These are phyloP conservation scores for Emydocephalus ijimae DNA, from an alignment of 2,113 vertebrate genomes.

Conservation along the genomic window DNA sequence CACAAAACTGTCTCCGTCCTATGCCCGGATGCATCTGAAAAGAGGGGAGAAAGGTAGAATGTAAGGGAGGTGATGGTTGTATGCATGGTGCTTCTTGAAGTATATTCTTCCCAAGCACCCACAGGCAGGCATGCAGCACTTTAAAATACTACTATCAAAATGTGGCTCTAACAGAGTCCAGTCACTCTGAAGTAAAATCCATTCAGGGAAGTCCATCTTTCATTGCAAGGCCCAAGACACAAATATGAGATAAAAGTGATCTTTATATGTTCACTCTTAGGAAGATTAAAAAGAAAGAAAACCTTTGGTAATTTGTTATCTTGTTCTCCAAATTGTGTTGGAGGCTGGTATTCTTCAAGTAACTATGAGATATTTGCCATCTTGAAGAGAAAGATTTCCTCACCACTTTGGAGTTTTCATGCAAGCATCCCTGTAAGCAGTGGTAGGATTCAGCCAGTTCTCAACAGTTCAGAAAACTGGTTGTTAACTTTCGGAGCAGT, in stretches of 20 bases:
- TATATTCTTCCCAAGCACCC: not conserved
- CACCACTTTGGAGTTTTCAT: not conserved
- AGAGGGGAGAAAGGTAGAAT: slow-evolving; percentile 5
- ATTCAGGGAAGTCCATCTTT: not conserved
- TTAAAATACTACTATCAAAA: slow-evolving; percentile 36
- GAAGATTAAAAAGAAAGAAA: not conserved
- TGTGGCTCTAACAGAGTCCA: not conserved
- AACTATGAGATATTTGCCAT: not conserved
- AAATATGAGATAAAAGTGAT: not conserved
- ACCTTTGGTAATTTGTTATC: slow-evolving; percentile 13
- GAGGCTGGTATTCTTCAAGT: not conserved
- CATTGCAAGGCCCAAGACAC: not conserved
- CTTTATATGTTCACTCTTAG: not conserved
- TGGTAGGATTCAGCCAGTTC: no score
- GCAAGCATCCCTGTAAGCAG: not conserved
- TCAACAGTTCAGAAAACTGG: no score
- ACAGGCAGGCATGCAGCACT: not conserved
- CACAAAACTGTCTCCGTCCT: not conserved
- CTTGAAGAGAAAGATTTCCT: not conserved
- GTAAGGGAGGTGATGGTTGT: slow-evolving; percentile 8
- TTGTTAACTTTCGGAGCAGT: no score
- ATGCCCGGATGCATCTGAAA: not conserved
- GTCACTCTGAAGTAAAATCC: not conserved
- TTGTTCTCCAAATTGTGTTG: not conserved
- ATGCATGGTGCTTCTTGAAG: slow-evolving; percentile 24